A percentile compares a stretch with the other conserved stretches of the same genome.
These are phyloP conservation scores for Coracopsis vasa DNA, from an alignment of 2,113 vertebrate species.

Conservation along the genomic window DNA sequence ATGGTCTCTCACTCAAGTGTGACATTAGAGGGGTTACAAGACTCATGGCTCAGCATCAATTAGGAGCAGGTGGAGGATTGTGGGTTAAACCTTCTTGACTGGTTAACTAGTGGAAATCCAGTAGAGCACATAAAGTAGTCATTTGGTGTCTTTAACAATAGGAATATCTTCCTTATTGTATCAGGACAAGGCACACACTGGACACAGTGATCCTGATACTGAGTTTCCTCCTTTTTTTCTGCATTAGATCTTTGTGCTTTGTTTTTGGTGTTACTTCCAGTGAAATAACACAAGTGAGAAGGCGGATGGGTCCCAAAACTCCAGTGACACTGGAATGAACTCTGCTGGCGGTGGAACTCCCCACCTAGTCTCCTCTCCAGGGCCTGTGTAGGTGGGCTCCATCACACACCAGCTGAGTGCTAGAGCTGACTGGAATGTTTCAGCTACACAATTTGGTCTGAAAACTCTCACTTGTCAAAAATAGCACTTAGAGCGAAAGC, in stretches of 20 bases:
- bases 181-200: not conserved
- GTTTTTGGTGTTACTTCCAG: not conserved
- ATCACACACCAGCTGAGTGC: not conserved
- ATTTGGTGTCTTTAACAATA: not conserved
- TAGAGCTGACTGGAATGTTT: not conserved
- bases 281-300: not conserved
- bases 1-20: not conserved
- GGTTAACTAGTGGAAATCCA: not conserved
- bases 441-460: not conserved
- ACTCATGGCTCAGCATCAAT: not conserved
- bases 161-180: not conserved
- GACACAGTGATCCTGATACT: not conserved
- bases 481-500: not conserved
- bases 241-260: not conserved
- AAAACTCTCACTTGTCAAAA: not conserved
- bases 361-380: not conserved
- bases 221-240: not conserved
- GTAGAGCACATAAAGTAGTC: not conserved
- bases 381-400: not conserved
- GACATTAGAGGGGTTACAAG: not conserved
- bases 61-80: not conserved
- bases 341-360: not conserved
- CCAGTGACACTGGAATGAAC: not conserved
- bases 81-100: not conserved
- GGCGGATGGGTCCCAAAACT: not conserved